A percentile compares a stretch with the other conserved stretches of the same genome.
These are phyloP conservation scores for Antechinus stuartii DNA, from an alignment of 2,113 vertebrate species.

Conservation along the genomic window DNA sequence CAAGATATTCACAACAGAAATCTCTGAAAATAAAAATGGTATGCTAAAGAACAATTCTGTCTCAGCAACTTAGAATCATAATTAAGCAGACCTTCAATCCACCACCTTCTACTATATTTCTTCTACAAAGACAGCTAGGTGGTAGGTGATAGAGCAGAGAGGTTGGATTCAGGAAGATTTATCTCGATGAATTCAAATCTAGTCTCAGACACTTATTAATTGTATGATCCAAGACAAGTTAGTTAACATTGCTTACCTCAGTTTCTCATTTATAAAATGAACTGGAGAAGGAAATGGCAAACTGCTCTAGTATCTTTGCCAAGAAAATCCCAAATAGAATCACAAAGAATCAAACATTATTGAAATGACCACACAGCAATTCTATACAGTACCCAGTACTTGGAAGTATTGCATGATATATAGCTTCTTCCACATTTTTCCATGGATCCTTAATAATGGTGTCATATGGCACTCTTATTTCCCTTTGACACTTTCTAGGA, in stretches of 20 bases:
- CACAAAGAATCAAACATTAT: neutral
- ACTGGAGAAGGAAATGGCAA: neutral
- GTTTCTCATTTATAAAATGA: neutral
- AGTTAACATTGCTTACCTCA: neutral
- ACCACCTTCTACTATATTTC: neutral
- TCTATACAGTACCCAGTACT: neutral
- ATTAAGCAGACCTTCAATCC: neutral
- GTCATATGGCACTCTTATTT: neutral
- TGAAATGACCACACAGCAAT: neutral
- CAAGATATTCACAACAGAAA: neutral
- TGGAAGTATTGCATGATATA: neutral
- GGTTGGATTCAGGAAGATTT: neutral
- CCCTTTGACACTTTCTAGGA: neutral
- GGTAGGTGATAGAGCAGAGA: too few species aligned
- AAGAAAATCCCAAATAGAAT: neutral
- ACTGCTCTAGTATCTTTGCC: neutral
- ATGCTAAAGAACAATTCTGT: neutral
- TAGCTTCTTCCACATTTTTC: neutral
- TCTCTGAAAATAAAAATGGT: neutral
- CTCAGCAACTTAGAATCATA: neutral
- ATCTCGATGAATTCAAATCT: neutral
- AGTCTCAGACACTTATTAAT: neutral
- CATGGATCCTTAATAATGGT: neutral
- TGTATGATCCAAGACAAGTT: neutral
- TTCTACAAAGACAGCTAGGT: neutral